A percentile compares a stretch with the other conserved stretches of the same genome.
Evolutionary conservation across 2,888 invertebrate species (phyloP).

Genomic region (Drepana falcataria): DNA sequence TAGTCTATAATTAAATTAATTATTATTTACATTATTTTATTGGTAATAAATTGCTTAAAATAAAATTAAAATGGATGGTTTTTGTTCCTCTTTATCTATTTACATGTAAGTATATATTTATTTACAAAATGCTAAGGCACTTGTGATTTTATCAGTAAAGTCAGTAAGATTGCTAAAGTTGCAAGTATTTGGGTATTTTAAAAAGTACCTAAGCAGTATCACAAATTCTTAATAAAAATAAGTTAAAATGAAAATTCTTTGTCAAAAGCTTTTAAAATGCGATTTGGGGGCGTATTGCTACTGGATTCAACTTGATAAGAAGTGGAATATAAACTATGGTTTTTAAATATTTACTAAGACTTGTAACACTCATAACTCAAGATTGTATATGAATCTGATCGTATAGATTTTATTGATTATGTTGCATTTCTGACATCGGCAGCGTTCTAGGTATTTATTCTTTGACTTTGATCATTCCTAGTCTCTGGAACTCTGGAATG

Average conservation of each 20-base stretch:
- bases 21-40: slow-evolving; percentile 40
- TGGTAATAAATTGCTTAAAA: slow-evolving; percentile 30
- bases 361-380: too few species aligned
- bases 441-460: too few species aligned
- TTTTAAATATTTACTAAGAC: too few species aligned
- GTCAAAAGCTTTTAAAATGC: not conserved
- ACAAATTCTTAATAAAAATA: slow-evolving; percentile 24
- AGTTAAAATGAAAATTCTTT: not conserved
- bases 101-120: slow-evolving; percentile 34
- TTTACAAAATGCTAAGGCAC: slow-evolving; percentile 49
- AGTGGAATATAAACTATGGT: too few species aligned
- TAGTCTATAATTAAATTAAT: slow-evolving; percentile 39
- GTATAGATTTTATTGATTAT: too few species aligned
- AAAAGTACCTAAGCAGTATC: slow-evolving; percentile 18
- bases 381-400: too few species aligned
- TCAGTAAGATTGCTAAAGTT: slow-evolving; percentile 29
- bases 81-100: slow-evolving; percentile 12
- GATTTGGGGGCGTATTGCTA: not conserved
- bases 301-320: too few species aligned
- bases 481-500: too few species aligned
- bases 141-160: slow-evolving; percentile 34
- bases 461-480: too few species aligned
- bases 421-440: too few species aligned
- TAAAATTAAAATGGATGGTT: slow-evolving; percentile 18
- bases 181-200: slow-evolving; percentile 27